Base-by-base conservation (phyloP, 92 coral and sea anemone genomes). In the Actinostola sp. region DNA sequence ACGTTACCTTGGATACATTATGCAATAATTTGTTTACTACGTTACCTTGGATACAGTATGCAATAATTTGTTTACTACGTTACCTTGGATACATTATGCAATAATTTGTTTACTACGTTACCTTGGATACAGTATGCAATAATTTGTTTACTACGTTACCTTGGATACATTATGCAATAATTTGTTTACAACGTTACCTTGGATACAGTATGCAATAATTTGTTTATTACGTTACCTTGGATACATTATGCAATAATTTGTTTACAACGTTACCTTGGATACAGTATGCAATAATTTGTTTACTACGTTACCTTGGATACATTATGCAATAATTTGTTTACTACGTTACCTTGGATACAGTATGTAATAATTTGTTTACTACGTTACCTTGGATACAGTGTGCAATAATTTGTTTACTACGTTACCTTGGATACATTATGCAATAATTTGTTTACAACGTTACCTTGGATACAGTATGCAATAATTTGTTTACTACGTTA, bases 1-100 rank as follows among this genome's bases (percentile, higher is more conserved):
- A 48, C n/a, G 42, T 53, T 53, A 53, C 59, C 59, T n/a, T 24
- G 59, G 7, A 11, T 10, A n/a, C n/a, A n/a, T n/a, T n/a, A n/a
- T n/a, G n/a, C n/a, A 48, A 3, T 23, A 48, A 4, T 23, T 3
- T 48, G 8, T 13, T 48, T 23, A 48, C 19, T 17, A 48, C n/a
- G 42, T 53, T 53, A 53, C 59, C 59, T n/a, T 24, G 59, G 7
- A 11, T 10, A n/a, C n/a, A n/a, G n/a, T n/a, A n/a, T n/a, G n/a
- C n/a, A 48, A 3, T 23, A 48, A 4, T 23, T 3, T 48, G 8
- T 13, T 48, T 23, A 48, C 19, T 17, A 48, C n/a, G 42, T 53
- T 53, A 53, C 59, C 59, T n/a, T 24, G 59, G 7, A 11, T 10
- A n/a, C n/a, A n/a, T n/a, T n/a, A n/a, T n/a, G n/a, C n/a, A 48